Evolutionary conservation across 2,797 vertebrate genomes (phyloP).

Genomic region (Gadopsis marmoratus): DNA sequence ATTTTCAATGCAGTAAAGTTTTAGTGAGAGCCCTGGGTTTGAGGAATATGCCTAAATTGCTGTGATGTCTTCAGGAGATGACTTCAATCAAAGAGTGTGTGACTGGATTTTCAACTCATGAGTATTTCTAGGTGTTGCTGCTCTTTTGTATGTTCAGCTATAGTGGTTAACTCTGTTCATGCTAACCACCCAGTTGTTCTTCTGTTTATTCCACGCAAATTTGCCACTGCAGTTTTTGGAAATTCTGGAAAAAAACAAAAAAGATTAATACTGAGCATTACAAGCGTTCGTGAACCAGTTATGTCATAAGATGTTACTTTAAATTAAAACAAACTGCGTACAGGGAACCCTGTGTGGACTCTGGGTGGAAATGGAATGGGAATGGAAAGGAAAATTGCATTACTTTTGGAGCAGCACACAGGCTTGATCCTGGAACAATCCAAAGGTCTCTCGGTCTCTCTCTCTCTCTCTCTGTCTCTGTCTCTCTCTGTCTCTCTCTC

Average conservation of each 20-base stretch:
- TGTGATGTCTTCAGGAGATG: constrained; percentile 11
- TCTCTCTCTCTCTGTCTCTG: constrained; percentile 31
- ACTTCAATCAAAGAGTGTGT: constrained; percentile 13
- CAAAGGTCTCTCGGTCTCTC: constrained; percentile 35
- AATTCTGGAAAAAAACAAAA: constrained; percentile 19
- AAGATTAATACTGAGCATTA: constrained; percentile 14
- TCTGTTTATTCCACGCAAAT: constrained; percentile 19
- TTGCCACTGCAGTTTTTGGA: constrained; percentile 21
- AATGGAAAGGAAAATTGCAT: constrained; percentile 61
- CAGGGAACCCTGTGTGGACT: constrained; percentile 21
- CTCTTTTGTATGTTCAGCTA: constrained; percentile 12
- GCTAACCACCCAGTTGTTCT: constrained; percentile 9
- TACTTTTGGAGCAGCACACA: constrained; percentile 46
- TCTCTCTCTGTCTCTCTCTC: no score
- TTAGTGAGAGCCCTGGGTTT: constrained; percentile 31
- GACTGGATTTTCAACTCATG: constrained; percentile 6
- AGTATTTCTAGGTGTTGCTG: constrained; percentile 13
- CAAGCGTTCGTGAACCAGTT: constrained; percentile 11
- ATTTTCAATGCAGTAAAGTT: constrained; percentile 43
- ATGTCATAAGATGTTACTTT: background rate
- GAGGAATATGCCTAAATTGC: constrained; percentile 35
- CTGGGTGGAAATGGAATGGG: no score
- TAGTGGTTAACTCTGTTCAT: constrained; percentile 18
- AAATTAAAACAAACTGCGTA: constrained; percentile 32
- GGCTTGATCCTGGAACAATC: constrained; percentile 60